Evolutionary conservation across 2,113 vertebrate genomes (phyloP), one percentile per base, ranked within the genome.

Genomic region (rat (Rattus norvegicus)): DNA sequence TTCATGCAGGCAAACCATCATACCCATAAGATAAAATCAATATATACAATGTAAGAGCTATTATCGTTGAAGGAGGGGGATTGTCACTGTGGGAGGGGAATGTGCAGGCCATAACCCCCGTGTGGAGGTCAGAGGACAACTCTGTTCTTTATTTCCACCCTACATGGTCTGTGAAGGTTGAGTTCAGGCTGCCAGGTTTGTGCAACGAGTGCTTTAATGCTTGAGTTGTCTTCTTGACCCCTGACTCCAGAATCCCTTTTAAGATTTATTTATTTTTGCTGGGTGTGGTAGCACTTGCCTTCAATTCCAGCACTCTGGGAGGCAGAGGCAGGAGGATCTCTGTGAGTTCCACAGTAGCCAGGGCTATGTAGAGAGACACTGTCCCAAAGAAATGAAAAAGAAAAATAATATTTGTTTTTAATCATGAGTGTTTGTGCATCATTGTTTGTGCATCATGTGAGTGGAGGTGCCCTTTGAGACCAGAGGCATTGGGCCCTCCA

Each of bases 81-180:
- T 59, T n/a, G 1, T 24, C 56, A 13, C 56, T 59, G 33, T 8
- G 56, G 33, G 52, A n/a, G 79, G 54, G 9, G 54, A 20, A n/a
- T 59, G 33, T 10, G 0, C 54, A n/a, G 5, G 33, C 20, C 54
- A 24, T 20, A 7, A 24, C 77, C 36, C 52, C 26, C 0, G 0
- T 59, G 54, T 12, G 19, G 54, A 56, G 19, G 33, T 56, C 52
- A 12, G 33, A 80, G 79, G 47, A 22, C 33, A 19, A 2, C 52
- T 81, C 20, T n/a, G 33, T 13, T 54, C 33, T 81, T 19, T 24
- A 11, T 10, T 56, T 22, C 19, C 20, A 81, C 19, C 19, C 11
- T 56, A n/a, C 10, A 13, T n/a, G 5, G 5, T 59, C 79, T 24
- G 7, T n/a, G 79, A 81, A 54, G 19, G 9, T 59, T n/a, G 33